Conservation (phyloP, 2,113 vertebrate species). For the Plestiodon gilberti region DNA sequence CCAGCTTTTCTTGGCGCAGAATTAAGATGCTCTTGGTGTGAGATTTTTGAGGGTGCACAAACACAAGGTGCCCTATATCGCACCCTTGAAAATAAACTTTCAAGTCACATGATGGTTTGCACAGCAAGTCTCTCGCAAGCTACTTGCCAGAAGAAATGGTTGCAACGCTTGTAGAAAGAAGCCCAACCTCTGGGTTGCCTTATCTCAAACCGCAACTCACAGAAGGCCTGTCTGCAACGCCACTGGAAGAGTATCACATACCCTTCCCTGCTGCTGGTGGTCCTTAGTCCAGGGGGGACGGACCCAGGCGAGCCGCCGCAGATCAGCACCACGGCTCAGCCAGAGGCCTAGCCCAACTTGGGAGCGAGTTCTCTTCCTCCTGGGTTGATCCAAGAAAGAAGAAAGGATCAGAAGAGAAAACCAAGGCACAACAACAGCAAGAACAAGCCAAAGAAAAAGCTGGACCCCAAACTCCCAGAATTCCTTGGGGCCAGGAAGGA, state of each 20-base stretch:
- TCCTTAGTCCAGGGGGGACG: rapidly evolving
- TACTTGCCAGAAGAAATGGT: neutral
- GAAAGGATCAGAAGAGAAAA: neutral
- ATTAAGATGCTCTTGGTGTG: neutral
- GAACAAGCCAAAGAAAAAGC: neutral
- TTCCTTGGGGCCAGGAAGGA: neutral
- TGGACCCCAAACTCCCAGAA: neutral
- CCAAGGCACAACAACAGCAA: neutral
- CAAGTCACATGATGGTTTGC: neutral
- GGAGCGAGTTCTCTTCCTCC: neutral
- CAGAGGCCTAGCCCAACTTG: too few species aligned
- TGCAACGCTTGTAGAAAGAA: too few species aligned
- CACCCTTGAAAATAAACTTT: neutral
- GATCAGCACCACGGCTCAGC: neutral
- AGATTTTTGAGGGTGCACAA: neutral
- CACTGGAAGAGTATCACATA: neutral
- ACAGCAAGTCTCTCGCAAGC: neutral
- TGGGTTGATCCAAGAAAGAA: neutral
- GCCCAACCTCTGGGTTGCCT: neutral
- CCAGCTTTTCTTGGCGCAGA: neutral
- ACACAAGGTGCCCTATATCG: neutral
- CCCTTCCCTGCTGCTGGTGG: rapidly evolving
- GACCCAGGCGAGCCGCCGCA: rapidly evolving
- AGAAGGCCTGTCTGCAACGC: too few species aligned
- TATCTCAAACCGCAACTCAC: neutral